Evolutionary conservation across 1,140 invertebrate genomes (phyloP), one percentile per base, ranked within the genome.

Genomic region (Meloidogyne hapla): DNA sequence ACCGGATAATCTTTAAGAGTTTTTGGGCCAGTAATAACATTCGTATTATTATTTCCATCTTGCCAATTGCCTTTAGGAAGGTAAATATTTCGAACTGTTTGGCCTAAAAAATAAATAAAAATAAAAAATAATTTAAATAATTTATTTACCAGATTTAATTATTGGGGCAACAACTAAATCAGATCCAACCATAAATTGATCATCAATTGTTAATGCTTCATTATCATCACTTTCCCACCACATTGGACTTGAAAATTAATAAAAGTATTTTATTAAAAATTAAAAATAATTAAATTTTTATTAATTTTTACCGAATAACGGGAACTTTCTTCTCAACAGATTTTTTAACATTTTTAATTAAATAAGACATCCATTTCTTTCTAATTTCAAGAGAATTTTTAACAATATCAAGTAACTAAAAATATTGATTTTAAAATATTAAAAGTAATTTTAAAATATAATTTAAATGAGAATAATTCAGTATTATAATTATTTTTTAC

Each of bases 241-340:
- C 64, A 81, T 75, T 62, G 80, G 80, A 42, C 80, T 81, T n/a
- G 21, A 81, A 33, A 23, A 73, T 6, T 21, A 33, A 42, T 26
- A 33, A 77, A n/a, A 21, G 2, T 73, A 77, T 42, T 74, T 40
- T 73, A 21, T 42, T 33, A 28, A 15, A 33, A 42, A 45, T 28
- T 26, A 13, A 71, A 45, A 25, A 18, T 67, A 67, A 15, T 13
- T 75, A 13, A n/a, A n/a, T n/a, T n/a, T n/a, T n/a, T n/a, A 18
- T 61, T 45, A n/a, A 23, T n/a, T 23, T 13, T 67, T 66, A 81
- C 79, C 79, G 75, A 67, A 81, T 81, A 12, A 81, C 65, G 4
- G 93, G 93, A n/a, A 92, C 80, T 0, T 94, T 94, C 9, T 91
- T 91, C 68, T 92, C 91, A 65, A 94, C 87, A 0, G 93, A 91